Evolutionary conservation across 2,888 invertebrate species (phyloP).

Genomic region (Platycheirus albimanus): DNA sequence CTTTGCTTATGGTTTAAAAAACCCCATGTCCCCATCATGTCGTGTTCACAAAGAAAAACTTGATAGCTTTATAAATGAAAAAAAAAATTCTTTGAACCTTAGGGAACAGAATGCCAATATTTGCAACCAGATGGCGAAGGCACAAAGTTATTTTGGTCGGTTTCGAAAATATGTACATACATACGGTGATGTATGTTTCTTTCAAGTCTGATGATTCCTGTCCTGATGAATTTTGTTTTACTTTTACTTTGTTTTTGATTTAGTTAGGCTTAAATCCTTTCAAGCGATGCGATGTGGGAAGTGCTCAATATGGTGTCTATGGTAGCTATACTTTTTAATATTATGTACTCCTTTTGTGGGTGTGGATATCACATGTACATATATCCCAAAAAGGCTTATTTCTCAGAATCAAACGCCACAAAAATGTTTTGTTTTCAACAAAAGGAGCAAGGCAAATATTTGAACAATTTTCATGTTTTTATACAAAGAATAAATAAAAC

Average conservation of each 20-base stretch:
- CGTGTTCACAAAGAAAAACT: background rate
- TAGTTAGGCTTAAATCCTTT: constrained; percentile 11
- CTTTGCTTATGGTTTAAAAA: background rate
- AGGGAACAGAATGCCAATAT: constrained; percentile 1
- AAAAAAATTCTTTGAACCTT: background rate
- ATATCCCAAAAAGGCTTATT: too few relatives aligned
- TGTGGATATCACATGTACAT: too few relatives aligned
- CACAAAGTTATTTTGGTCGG: background rate
- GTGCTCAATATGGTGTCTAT: constrained; percentile 12
- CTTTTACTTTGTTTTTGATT: background rate
- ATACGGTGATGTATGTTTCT: background rate
- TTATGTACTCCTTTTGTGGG: too few relatives aligned
- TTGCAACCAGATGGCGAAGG: background rate
- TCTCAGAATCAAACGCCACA: background rate
- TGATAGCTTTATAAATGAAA: background rate
- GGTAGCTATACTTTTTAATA: too few relatives aligned
- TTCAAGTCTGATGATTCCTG: constrained; percentile 24
- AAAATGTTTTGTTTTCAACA: background rate
- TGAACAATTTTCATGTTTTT: background rate
- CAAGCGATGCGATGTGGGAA: background rate
- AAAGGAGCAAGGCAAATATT: background rate
- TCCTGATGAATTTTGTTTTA: constrained; percentile 15
- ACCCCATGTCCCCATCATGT: background rate
- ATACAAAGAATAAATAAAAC: background rate
- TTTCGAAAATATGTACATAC: constrained; percentile 4